phyloP scores from a whole-genome alignment of 2,113 vertebrate species.

The Myrmecophaga tridactyla region DNA sequence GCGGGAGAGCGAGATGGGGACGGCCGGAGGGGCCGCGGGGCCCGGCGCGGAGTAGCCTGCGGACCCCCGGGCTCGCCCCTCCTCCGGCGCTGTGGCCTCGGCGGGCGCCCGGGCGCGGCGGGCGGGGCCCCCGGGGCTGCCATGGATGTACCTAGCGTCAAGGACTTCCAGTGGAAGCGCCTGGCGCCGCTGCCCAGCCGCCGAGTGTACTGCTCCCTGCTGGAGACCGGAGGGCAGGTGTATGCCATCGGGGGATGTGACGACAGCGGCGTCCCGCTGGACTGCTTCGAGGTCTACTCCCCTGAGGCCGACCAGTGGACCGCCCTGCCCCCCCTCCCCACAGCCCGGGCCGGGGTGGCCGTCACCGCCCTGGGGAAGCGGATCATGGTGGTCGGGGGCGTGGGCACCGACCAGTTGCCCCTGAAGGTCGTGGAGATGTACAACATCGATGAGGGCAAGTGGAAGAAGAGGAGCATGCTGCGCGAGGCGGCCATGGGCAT shows the following conservation, averaged over 20 bases:
- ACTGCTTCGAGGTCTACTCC: constrained; percentile 91
- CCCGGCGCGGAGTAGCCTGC: not conserved
- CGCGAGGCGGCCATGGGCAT: constrained; percentile 96
- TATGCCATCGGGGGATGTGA: constrained; percentile 96
- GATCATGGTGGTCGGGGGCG: constrained; percentile 95
- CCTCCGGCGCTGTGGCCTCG: not conserved
- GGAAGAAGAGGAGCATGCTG: constrained; percentile 94
- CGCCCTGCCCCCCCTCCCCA: constrained; percentile 90
- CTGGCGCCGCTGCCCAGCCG: constrained; percentile 90
- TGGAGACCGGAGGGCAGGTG: constrained; percentile 92
- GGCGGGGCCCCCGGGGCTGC: not conserved
- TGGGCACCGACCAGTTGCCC: constrained; percentile 91
- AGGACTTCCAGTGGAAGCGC: constrained; percentile 95
- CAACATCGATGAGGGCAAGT: constrained; percentile 94
- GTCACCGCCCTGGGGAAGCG: constrained; percentile 92
- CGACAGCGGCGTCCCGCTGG: constrained; percentile 88
- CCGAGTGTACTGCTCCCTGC: constrained; percentile 93
- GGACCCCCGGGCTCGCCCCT: not conserved
- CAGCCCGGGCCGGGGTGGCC: constrained; percentile 91
- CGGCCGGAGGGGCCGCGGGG: not conserved
- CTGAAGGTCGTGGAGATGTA: constrained; percentile 95
- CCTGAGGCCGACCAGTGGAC: constrained; percentile 96
- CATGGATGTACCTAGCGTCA: constrained; percentile 90
- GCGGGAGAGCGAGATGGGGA: not conserved
- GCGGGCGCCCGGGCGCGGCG: not conserved